phyloP scores from a whole-genome alignment of 2,113 vertebrate genomes.

The Cyphomyrus discorhynchus region DNA sequence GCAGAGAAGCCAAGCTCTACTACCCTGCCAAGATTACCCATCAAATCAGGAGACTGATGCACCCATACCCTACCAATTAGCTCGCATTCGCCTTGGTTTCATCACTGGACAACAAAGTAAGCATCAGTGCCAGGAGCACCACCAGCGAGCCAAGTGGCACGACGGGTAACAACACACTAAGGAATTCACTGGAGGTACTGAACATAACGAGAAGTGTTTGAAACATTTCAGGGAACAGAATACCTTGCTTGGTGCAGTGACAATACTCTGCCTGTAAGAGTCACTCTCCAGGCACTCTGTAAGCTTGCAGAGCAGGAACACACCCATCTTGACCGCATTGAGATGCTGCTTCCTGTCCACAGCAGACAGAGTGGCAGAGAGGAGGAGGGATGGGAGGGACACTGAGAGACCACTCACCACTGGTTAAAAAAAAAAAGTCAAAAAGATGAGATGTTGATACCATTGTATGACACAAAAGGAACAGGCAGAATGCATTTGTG shows the following conservation, averaged over 20 bases:
- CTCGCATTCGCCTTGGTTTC: constrained; percentile 49
- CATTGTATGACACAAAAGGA: not conserved
- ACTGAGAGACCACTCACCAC: constrained; percentile 72
- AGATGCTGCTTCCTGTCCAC: constrained; percentile 70
- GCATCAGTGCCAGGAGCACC: not conserved
- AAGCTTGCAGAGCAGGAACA: constrained; percentile 78
- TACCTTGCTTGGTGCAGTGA: constrained; percentile 61
- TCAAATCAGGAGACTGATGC: constrained; percentile 39
- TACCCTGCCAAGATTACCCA: constrained; percentile 59
- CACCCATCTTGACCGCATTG: constrained; percentile 87
- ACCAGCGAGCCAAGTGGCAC: not conserved
- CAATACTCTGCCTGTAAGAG: constrained; percentile 54
- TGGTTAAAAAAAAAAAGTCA: constrained; percentile 34
- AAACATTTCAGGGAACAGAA: constrained; percentile 16
- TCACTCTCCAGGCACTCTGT: constrained; percentile 75
- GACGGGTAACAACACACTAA: not conserved
- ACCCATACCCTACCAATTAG: constrained; percentile 32
- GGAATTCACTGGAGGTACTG: not conserved
- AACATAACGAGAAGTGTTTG: not conserved
- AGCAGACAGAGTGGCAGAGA: constrained; percentile 49
- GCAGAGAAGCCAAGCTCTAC: constrained; percentile 45
- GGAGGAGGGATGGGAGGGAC: constrained; percentile 67
- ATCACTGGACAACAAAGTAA: constrained; percentile 46
- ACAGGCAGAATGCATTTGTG: not conserved
- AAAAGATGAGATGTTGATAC: not conserved